Conservation (phyloP, 2,113 vertebrate species). For the Lasiurus cinereus region DNA sequence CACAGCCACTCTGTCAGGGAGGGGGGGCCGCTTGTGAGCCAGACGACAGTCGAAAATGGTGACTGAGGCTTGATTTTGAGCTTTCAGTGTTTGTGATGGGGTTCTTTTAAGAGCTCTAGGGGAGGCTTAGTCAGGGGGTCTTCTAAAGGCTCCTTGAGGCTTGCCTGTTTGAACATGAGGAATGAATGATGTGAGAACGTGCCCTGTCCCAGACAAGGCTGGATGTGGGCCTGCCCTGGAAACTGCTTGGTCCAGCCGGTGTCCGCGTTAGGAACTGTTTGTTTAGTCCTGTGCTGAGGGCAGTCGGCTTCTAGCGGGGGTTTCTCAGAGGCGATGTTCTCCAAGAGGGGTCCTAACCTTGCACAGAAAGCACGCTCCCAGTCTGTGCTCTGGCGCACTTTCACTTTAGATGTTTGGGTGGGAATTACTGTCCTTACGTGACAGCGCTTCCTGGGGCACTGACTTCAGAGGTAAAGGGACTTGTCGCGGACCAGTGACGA, state of each 20-base stretch:
- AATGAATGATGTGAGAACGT: background rate
- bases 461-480: background rate
- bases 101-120: background rate
- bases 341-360: background rate
- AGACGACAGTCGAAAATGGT: background rate
- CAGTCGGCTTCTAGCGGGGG: background rate
- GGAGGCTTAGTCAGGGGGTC: background rate
- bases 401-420: background rate
- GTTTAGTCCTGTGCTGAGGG: background rate
- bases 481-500: background rate
- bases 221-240: background rate
- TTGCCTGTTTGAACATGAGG: background rate
- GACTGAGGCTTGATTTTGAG: background rate
- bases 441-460: background rate
- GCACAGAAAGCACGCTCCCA: background rate
- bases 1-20: background rate
- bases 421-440: background rate
- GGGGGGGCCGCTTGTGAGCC: no score
- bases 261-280: slow-evolving; percentile 11
- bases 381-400: background rate
- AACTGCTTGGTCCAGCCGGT: background rate
- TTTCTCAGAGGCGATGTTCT: slow-evolving; percentile 28
- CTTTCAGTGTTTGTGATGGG: background rate
- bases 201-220: background rate
- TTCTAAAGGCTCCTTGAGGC: background rate